These are phyloP conservation scores for Orthosia gracilis DNA, from an alignment of 2,888 invertebrate genomes.

Conservation along the genomic window DNA sequence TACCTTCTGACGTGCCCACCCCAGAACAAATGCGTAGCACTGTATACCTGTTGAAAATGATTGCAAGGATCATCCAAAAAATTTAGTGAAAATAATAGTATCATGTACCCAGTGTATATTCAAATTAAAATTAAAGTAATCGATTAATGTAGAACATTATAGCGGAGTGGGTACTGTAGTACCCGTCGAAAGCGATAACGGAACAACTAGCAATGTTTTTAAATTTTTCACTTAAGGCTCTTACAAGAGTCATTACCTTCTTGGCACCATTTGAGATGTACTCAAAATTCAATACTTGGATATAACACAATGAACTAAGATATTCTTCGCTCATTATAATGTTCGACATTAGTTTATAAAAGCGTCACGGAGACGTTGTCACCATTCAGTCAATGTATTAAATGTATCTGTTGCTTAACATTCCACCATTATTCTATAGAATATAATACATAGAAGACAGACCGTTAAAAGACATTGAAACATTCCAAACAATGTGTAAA, in stretches of 20 bases:
- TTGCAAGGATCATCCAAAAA: conserved; percentile 45
- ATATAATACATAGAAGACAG: conserved; percentile 67
- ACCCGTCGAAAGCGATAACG: conserved; percentile 24
- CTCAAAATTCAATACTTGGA: conserved; percentile 25
- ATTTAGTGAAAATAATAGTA: conserved; percentile 58
- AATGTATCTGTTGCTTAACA: conserved; percentile 74
- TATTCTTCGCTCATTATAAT: conserved; percentile 45
- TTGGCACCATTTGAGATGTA: conserved; percentile 38
- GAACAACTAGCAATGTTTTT: conserved; percentile 33
- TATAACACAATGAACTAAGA: conserved; percentile 28
- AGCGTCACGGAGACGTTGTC: conserved; percentile 64
- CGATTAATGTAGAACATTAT: conserved; percentile 61
- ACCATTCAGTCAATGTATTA: conserved; percentile 69
- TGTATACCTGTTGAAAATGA: conserved; percentile 57
- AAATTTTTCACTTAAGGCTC: conserved; percentile 23
- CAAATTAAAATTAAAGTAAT: conserved; percentile 54
- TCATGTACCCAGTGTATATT: conserved; percentile 66
- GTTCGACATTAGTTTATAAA: conserved; percentile 52
- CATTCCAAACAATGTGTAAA: conserved; percentile 85
- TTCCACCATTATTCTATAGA: conserved; percentile 78
- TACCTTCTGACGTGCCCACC: conserved; percentile 46
- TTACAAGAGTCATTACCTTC: conserved; percentile 47
- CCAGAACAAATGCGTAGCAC: conserved; percentile 55
- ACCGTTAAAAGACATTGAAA: conserved; percentile 76
- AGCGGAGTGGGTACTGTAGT: conserved; percentile 12